Evolutionary conservation across 2,797 vertebrate genomes (phyloP), one percentile per base, ranked within the genome.

Genomic region (Sparidentex hasta): DNA sequence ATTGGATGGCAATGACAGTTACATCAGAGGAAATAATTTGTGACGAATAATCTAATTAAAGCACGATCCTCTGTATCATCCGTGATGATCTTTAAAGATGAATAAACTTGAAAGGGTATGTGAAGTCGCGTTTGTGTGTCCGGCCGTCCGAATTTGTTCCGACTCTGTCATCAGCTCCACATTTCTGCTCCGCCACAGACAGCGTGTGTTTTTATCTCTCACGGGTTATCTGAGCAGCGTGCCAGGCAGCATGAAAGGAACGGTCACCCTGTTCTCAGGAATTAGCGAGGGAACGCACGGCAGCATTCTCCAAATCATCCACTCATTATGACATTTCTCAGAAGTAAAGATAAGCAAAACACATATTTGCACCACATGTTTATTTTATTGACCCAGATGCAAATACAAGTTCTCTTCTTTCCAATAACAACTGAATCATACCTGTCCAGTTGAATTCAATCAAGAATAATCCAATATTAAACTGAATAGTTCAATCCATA

Each of bases 201-300:
- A n/a, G 11, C 72, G 73, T 86, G 5, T 33, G 6, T 33, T 33
- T 38, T 84, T 81, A 80, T 86, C 65, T 81, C n/a, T 80, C 43
- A 11, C 18, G 11, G 47, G 17, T 21, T 68, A 81, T 87, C 69
- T 65, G n/a, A 76, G 51, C 51, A 11, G 38, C 56, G 81, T 75
- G 56, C 55, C 59, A 71, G 73, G 76, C 46, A 65, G 55, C 78
- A 38, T 48, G 71, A 78, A 76, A 72, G 67, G 50, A 81, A 80
- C 71, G 78, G 46, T 61, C 50, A 17, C n/a, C 25, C 17, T 33
- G 43, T 27, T 73, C 63, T 74, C 66, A 71, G 25, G 47, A 65
- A 71, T 76, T 51, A 76, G 16, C 58, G 14, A 61, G 18, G 20
- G 16, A 75, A 63, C 55, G 61, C 12, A 52, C 57, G 23, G 33